Base-by-base conservation (phyloP, 1,140 invertebrate species). In the Vanessa tameamea region DNA sequence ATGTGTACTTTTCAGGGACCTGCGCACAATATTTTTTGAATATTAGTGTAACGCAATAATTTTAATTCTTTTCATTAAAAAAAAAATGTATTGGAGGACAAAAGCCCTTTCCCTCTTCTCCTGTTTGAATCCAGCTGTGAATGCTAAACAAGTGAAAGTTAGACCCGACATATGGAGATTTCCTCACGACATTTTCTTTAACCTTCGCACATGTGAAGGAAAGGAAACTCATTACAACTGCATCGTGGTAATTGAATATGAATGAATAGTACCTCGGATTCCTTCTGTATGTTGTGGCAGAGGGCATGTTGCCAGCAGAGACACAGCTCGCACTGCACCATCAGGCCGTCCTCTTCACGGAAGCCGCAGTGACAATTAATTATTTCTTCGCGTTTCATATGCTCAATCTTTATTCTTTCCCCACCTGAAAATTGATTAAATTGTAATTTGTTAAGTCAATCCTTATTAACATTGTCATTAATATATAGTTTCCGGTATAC, bases 281-380 rank as follows among this genome's bases (percentile, higher is more conserved):
- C 97, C 47, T 94, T 94, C 71, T 96, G 95, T 73, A 98, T 97
- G 59, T 96, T 95, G 87, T 98, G 97, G 82, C 98, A 99, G 51
- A 95, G 94, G 0, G 97, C 97, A 89, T 99, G 98, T 89, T 99
- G 98, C 98, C 98, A 99, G 87, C 97, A 98, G 13, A 98, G 92
- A 84, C 98, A 99, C 23, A 98, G 93, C 86, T 99, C 98, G 92
- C 98, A 99, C 94, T 99, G 96, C 80, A 99, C 97, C 97, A 98
- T 99, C 5, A 98, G 92, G 5, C 98, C 98, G 88, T 98, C 97
- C 91, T 99, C 98, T 92, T 98, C 97, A 75, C 94, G 95, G 82
- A 94, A 94, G 23, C 93, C 92, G 76, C 97, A 98, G 26, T 95
- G 95, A 88, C 97, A 98, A 89, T 98, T 97, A 66, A 98, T 97